phyloP scores from a whole-genome alignment of 2,888 invertebrate genomes.

The Meandrusa payeni region DNA sequence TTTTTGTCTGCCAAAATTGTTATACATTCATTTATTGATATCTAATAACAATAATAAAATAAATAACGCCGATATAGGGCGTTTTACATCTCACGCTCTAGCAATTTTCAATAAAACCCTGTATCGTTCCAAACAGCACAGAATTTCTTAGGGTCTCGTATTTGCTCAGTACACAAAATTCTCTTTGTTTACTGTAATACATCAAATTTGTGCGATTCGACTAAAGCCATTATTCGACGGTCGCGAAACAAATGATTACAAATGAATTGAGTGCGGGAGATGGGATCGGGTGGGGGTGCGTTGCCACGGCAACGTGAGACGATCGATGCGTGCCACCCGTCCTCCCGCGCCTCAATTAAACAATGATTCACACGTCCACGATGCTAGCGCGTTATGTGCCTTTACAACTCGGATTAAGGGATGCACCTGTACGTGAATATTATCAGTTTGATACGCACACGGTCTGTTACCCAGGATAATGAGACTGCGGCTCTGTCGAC shows the following conservation, averaged over 20 bases:
- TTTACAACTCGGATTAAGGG: conserved; percentile 32
- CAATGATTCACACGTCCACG: conserved; percentile 72
- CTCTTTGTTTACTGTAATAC: conserved; percentile 42
- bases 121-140: neutral
- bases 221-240: conserved; percentile 68
- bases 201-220: conserved; percentile 70
- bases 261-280: conserved; percentile 62
- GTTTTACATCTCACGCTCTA: conserved; percentile 25
- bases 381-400: conserved; percentile 51
- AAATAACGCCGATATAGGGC: conserved; percentile 25
- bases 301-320: conserved; percentile 70
- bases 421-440: conserved; percentile 27
- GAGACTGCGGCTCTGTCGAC: conserved; percentile 4
- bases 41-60: no score
- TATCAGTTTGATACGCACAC: conserved; percentile 3
- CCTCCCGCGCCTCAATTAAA: conserved; percentile 56
- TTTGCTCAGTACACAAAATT: conserved; percentile 23
- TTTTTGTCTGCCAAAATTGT: no score
- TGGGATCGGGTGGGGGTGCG: conserved; percentile 41
- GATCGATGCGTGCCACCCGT: conserved; percentile 61
- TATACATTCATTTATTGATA: no score
- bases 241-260: conserved; percentile 79
- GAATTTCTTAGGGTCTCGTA: neutral
- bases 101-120: neutral
- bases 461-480: conserved; percentile 14